Base-by-base conservation (phyloP, 2,113 vertebrate genomes). In the Tricholaema leucomelas region DNA sequence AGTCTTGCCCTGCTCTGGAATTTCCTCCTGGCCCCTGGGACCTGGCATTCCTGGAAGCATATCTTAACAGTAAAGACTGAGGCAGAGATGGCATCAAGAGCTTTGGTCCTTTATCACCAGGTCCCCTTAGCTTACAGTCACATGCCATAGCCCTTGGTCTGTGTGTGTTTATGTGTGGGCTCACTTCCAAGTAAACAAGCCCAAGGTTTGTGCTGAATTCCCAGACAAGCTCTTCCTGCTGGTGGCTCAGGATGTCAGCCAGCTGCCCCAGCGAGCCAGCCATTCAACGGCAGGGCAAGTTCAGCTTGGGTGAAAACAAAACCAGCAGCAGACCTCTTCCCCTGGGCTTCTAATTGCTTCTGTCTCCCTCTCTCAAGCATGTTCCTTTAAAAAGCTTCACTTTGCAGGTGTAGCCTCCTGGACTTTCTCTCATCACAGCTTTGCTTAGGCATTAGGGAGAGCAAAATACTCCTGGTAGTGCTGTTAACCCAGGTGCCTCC, bases 241-340 rank as follows among this genome's bases (percentile, higher is more conserved):
- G 18, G 0, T 67, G 81, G 84, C 91, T 96, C 84, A 87, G 96
- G 94, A 94, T 93, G 81, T 95, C 92, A 92, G 92, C 86, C 93
- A 93, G 93, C 87, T 94, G 87, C 75, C 87, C 76, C 81, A 31
- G 59, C 1, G 78, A 87, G 91, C 91, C 92, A 96, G 84, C 11
- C 2, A 95, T 96, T 96, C 87, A 96, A 48, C 94, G 67, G 46
- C 84, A 93, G 85, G 92, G 96, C 95, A 96, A 96, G 92, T 95
- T 96, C 93, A 95, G 85, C 91, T 94, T 94, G 89, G 93, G 93
- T 96, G 92, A 96, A 95, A 96, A 96, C 93, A 96, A 96, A 96
- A 84, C 79, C 56, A 63, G 78, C 87, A 30, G 81, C 11, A 80
- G 75, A 50, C 75, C 0, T 72, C 85, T 95, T 92, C 80, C 79